phyloP scores from a whole-genome alignment of 2,797 vertebrate species.

The Uromys caudimaculatus region DNA sequence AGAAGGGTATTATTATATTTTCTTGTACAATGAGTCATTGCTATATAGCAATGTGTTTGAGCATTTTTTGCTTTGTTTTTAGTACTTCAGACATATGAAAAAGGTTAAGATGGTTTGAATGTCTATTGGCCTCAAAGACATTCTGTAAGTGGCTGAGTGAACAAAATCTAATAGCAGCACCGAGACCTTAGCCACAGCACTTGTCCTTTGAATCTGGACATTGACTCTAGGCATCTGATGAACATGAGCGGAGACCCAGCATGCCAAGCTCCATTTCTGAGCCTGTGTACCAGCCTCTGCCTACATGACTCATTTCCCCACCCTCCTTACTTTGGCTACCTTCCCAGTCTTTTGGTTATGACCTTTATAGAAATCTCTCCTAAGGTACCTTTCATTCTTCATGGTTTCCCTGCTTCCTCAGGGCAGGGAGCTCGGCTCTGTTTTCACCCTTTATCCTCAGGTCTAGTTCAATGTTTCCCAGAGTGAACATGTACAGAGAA shows the following conservation, averaged over 20 bases:
- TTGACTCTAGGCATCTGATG: fast-evolving
- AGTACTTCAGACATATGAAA: not conserved
- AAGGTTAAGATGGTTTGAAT: not conserved
- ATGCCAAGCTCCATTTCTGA: not conserved
- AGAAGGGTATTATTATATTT: not conserved
- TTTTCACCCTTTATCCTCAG: not conserved
- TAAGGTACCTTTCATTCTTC: not conserved
- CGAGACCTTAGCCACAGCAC: not conserved
- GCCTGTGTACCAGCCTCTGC: not conserved
- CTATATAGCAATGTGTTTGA: not conserved
- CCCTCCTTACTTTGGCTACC: not conserved
- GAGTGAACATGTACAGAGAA: not conserved
- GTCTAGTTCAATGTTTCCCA: not conserved
- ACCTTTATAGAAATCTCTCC: not conserved
- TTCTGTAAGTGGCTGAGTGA: not conserved
- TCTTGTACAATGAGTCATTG: not conserved
- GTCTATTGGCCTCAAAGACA: not conserved
- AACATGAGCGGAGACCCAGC: fast-evolving
- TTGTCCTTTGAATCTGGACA: not conserved
- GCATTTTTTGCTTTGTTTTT: not conserved
- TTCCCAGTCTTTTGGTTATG: not conserved
- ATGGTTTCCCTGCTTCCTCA: not conserved
- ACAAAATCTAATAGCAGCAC: not conserved
- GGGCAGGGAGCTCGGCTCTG: not conserved
- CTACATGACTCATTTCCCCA: not conserved